phyloP scores from a whole-genome alignment of 1,140 invertebrate genomes.

The Aphis craccivora region DNA sequence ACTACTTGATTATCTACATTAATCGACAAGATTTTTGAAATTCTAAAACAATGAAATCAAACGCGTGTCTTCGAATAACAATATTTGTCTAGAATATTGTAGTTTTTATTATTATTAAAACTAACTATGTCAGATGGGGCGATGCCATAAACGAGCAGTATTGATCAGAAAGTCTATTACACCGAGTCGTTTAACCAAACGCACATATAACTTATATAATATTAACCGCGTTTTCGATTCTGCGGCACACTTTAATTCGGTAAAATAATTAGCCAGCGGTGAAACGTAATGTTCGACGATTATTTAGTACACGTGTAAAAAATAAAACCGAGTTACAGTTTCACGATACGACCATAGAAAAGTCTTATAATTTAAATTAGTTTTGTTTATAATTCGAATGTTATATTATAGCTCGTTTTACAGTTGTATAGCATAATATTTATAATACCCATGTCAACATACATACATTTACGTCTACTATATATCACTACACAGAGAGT shows the following conservation, averaged over 20 bases:
- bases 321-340: not conserved
- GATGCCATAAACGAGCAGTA: not conserved
- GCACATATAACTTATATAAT: not conserved
- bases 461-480: too few relatives aligned
- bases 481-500: too few relatives aligned
- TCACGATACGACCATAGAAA: not conserved
- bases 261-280: not conserved
- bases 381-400: not conserved
- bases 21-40: not conserved
- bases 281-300: not conserved
- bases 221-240: not conserved
- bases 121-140: not conserved
- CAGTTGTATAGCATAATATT: too few relatives aligned
- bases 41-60: not conserved
- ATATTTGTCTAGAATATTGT: not conserved
- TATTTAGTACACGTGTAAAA: not conserved
- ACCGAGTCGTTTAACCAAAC: not conserved
- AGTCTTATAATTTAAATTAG: not conserved
- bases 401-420: not conserved
- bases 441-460: too few relatives aligned
- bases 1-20: not conserved
- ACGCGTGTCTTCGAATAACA: not conserved
- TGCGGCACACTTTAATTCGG: not conserved
- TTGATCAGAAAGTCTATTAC: conserved; percentile 4
- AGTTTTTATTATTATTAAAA: not conserved